Conservation (phyloP, 2,888 invertebrate species). For the Elysia crispata region DNA sequence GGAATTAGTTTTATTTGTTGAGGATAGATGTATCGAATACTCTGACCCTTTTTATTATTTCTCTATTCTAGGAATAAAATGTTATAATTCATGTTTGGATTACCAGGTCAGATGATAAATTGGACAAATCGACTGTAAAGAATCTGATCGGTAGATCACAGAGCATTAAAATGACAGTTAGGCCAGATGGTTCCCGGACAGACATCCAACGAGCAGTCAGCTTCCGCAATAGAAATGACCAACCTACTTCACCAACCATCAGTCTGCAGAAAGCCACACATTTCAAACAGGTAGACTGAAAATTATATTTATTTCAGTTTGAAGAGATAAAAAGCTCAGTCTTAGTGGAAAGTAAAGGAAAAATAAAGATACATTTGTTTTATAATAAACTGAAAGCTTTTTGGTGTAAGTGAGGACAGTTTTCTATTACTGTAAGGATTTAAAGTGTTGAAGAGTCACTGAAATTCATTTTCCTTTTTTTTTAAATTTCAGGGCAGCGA, state of each 20-base stretch:
- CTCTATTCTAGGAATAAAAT: no score
- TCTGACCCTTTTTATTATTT: no score
- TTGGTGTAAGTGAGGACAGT: no score
- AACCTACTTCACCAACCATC: constrained; percentile 56
- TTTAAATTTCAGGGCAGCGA: neutral
- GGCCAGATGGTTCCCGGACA: constrained; percentile 54
- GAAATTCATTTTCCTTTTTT: no score
- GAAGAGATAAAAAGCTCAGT: neutral
- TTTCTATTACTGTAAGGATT: no score
- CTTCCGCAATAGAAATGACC: constrained; percentile 59
- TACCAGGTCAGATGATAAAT: constrained; percentile 54
- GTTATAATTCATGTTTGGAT: no score
- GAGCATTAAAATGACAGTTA: constrained; percentile 64
- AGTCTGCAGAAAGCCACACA: constrained; percentile 67
- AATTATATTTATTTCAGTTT: neutral
- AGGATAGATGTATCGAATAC: no score
- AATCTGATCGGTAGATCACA: constrained; percentile 68
- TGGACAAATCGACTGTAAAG: constrained; percentile 66
- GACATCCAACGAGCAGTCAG: constrained; percentile 67
- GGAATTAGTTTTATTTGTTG: no score
- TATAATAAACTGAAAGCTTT: neutral
- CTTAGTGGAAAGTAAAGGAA: neutral
- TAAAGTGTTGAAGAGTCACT: no score
- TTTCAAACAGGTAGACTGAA: constrained; percentile 57
- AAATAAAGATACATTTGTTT: neutral